A percentile compares a stretch with the other conserved stretches of the same genome.
These are phyloP conservation scores for Bambusicola thoracicus DNA, from an alignment of 2,113 vertebrate species.

Conservation along the genomic window DNA sequence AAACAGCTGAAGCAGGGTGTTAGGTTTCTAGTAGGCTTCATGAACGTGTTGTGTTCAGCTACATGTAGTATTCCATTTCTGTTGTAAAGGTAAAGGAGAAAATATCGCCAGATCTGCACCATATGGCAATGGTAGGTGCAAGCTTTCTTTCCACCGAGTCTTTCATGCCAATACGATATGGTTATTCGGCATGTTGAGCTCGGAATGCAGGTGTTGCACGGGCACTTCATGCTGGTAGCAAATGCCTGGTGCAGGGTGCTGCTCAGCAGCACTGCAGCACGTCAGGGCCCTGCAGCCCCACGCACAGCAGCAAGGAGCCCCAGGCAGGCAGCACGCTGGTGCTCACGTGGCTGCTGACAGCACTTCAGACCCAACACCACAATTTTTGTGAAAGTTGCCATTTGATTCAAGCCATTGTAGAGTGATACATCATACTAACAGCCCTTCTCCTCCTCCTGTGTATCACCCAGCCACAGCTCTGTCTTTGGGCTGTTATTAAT, in stretches of 20 bases:
- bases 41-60: neutral
- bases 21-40: slow-evolving; percentile 13
- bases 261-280: neutral
- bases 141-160: rapidly evolving
- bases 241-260: rapidly evolving
- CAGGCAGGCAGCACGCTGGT: neutral
- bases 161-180: rapidly evolving
- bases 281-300: neutral
- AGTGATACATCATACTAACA: neutral
- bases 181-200: no score
- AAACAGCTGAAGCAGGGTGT: slow-evolving; percentile 23
- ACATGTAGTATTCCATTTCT: neutral
- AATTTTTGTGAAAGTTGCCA: rapidly evolving
- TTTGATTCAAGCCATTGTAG: neutral
- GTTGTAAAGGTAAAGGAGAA: neutral
- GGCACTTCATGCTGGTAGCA: rapidly evolving
- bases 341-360: neutral
- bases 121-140: rapidly evolving
- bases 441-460: neutral
- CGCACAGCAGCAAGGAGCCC: neutral
- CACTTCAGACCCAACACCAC: neutral
- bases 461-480: neutral
- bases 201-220: neutral
- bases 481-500: neutral
- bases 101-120: neutral